Evolutionary conservation across 2,888 invertebrate species (phyloP), one percentile per base, ranked within the genome.

Genomic region (Laothoe populi): DNA sequence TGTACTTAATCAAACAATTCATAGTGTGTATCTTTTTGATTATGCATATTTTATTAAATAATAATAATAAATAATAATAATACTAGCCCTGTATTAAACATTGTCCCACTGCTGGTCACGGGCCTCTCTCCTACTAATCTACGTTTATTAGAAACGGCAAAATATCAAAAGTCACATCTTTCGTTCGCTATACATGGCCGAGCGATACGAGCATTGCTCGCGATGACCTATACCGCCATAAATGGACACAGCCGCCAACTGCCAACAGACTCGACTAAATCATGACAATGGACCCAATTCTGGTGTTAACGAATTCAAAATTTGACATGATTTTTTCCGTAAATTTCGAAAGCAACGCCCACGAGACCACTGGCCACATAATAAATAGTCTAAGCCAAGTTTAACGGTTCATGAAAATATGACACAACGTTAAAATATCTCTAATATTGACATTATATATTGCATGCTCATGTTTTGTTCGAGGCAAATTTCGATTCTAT

Each of bases 221-320:
- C 70, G 73, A 71, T 83, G 83, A 87, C 86, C 86, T 81, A 79
- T 73, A 78, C 80, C 60, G 49, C 88, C 88, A 75, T 87, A 88
- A 77, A 90, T 84, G 89, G 90, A 62, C 72, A 82, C 80, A 79
- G 80, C 81, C 79, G 83, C 75, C 82, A 72, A 75, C 82, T 76
- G 75, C 75, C 79, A 77, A 75, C 77, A 74, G 81, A 74, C 77
- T 75, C 82, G 77, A 75, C 79, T 79, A 84, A 84, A 84, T 84
- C 83, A 84, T 83, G 78, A 77, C 79, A 82, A 82, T 84, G 42
- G 49, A 26, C 40, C 26, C 49, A 26, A 53, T 60, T 60, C 24
- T 60, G 26, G 53, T 49, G 42, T 48, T 53, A 42, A 53, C 48
- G 42, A 49, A 59, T 59, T 49, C 58, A 38, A 62, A 62, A 62